phyloP scores from a whole-genome alignment of 2,888 invertebrate species.

The Andrena dorsata region DNA sequence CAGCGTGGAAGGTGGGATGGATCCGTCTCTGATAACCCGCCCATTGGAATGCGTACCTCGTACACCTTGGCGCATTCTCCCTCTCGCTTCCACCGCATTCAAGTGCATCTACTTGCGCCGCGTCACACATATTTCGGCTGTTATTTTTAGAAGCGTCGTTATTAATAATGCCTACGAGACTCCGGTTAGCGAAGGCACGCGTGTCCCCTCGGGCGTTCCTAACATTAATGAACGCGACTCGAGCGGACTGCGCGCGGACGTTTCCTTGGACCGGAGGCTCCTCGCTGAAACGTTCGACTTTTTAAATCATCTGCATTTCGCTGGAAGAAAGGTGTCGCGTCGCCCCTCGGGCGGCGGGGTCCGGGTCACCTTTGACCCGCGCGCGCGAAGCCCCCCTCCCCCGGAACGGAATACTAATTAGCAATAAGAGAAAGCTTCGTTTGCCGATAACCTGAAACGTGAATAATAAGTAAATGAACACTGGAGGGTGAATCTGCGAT shows the following conservation, averaged over 20 bases:
- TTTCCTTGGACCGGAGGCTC: not conserved
- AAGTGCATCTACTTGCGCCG: constrained; percentile 63
- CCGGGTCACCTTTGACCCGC: too few relatives aligned
- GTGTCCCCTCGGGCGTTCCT: not conserved
- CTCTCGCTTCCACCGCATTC: constrained; percentile 70
- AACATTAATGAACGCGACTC: not conserved
- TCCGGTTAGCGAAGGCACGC: not conserved
- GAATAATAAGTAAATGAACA: too few relatives aligned
- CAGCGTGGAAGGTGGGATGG: constrained; percentile 82
- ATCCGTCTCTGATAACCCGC: constrained; percentile 84
- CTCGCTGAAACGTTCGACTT: not conserved
- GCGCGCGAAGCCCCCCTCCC: too few relatives aligned
- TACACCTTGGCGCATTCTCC: constrained; percentile 79
- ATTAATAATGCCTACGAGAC: constrained; percentile 42
- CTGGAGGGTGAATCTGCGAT: too few relatives aligned
- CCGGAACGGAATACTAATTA: too few relatives aligned
- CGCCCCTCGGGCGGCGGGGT: too few relatives aligned
- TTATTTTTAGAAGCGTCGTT: constrained; percentile 63
- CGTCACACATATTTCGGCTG: constrained; percentile 58
- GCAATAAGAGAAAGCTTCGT: too few relatives aligned
- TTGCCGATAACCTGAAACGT: too few relatives aligned
- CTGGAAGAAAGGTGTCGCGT: too few relatives aligned
- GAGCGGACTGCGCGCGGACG: not conserved
- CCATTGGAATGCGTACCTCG: constrained; percentile 83
- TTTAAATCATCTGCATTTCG: not conserved